These are phyloP conservation scores for Eulacestoma nigropectus DNA, from an alignment of 2,113 vertebrate species.

Conservation along the genomic window DNA sequence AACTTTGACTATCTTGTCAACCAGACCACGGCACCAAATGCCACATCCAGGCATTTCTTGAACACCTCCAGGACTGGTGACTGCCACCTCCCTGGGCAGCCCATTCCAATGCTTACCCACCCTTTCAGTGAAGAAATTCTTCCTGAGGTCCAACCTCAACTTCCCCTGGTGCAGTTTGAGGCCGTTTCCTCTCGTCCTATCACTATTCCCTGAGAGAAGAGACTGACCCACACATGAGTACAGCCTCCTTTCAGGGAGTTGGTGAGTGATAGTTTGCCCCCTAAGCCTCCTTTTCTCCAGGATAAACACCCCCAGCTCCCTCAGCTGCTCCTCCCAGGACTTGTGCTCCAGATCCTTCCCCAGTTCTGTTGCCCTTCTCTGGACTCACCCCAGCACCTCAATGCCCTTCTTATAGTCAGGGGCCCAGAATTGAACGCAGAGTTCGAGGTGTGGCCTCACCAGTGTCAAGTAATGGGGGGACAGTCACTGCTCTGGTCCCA, in stretches of 20 bases:
- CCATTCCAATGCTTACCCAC: neutral
- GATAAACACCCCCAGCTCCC: neutral
- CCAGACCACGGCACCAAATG: neutral
- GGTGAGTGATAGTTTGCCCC: no score
- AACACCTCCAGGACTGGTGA: neutral
- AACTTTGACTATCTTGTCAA: neutral
- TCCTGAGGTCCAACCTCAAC: neutral
- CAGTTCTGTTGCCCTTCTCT: neutral
- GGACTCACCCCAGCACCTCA: neutral
- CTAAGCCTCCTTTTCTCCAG: neutral
- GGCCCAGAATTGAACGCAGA: neutral
- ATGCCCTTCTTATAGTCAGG: neutral
- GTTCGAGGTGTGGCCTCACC: neutral
- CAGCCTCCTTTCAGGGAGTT: neutral
- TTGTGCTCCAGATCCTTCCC: neutral
- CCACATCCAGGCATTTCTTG: neutral
- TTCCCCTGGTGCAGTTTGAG: neutral
- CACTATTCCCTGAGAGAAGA: neutral
- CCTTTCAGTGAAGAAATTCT: neutral
- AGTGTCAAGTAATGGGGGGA: accelerated
- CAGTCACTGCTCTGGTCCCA: neutral
- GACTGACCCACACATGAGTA: neutral
- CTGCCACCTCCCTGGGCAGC: neutral
- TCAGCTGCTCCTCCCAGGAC: neutral
- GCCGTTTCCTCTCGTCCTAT: accelerated